Conservation (phyloP, 2,113 vertebrate species). For the Gobio gobio region DNA sequence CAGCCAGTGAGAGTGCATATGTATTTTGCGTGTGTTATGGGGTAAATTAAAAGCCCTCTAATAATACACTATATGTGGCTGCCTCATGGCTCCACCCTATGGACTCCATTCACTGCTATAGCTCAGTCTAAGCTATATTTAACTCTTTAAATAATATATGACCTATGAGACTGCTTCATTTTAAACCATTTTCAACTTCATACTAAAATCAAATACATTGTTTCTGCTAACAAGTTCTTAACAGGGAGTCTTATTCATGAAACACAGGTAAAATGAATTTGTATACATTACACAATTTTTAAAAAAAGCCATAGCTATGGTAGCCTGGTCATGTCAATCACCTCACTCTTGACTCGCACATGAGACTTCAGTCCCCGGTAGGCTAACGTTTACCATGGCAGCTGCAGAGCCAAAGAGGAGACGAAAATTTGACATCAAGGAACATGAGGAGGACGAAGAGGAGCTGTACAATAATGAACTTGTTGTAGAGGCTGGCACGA, state of each 20-base stretch:
- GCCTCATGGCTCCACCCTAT: slow-evolving; percentile 52
- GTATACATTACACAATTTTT: neutral
- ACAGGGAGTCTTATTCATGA: neutral
- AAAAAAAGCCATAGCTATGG: no score
- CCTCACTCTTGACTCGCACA: no score
- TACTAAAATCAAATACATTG: neutral
- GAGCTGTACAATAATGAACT: no score
- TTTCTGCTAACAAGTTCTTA: neutral
- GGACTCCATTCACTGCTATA: slow-evolving; percentile 55
- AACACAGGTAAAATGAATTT: neutral
- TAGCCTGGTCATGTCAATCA: no score
- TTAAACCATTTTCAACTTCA: neutral
- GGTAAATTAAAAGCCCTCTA: slow-evolving; percentile 68
- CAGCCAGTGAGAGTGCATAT: slow-evolving; percentile 35
- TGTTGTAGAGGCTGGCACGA: no score
- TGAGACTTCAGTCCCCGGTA: no score
- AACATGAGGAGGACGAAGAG: no score
- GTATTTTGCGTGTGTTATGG: slow-evolving; percentile 29
- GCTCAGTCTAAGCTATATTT: slow-evolving; percentile 24
- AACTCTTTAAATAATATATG: slow-evolving; percentile 30
- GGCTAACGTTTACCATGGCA: no score
- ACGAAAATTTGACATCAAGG: no score
- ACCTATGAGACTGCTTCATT: neutral
- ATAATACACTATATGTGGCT: slow-evolving; percentile 58
- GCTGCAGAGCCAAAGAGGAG: no score